Conservation (phyloP, 2,888 invertebrate genomes). For the Andrena bucephala region DNA sequence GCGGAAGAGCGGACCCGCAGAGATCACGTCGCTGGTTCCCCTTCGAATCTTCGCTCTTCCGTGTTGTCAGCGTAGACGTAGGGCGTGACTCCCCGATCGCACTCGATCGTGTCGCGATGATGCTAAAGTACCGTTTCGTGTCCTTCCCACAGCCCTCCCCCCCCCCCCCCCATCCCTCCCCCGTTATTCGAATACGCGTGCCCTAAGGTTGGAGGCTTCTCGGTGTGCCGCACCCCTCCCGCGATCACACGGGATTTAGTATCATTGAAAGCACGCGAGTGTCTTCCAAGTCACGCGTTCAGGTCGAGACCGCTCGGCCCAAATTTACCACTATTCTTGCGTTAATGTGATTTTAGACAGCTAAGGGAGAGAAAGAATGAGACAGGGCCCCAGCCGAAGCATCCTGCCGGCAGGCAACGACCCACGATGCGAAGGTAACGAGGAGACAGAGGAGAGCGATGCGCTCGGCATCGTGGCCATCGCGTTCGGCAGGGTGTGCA, state of each 20-base stretch:
- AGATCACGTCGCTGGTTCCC: not conserved
- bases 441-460: not conserved
- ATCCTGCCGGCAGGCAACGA: slow-evolving; percentile 13
- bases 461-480: not conserved
- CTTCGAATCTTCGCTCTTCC: slow-evolving; percentile 47
- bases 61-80: slow-evolving; percentile 63
- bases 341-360: slow-evolving; percentile 83
- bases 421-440: not conserved
- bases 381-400: slow-evolving; percentile 69
- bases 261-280: slow-evolving; percentile 52
- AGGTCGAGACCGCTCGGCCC: slow-evolving; percentile 50
- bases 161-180: not conserved
- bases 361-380: slow-evolving; percentile 74
- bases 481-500: not conserved
- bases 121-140: slow-evolving; percentile 34
- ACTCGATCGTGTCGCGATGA: slow-evolving; percentile 57
- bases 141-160: not conserved
- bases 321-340: slow-evolving; percentile 77
- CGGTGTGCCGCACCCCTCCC: not conserved
- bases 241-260: slow-evolving; percentile 4
- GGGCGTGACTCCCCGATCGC: slow-evolving; percentile 51
- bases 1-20: slow-evolving; percentile 55
- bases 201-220: slow-evolving; percentile 7
- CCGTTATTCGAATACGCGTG: slow-evolving; percentile 9
- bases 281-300: slow-evolving; percentile 49